Base-by-base conservation (phyloP, 2,797 vertebrate species). In the Gobio occitaniae region DNA sequence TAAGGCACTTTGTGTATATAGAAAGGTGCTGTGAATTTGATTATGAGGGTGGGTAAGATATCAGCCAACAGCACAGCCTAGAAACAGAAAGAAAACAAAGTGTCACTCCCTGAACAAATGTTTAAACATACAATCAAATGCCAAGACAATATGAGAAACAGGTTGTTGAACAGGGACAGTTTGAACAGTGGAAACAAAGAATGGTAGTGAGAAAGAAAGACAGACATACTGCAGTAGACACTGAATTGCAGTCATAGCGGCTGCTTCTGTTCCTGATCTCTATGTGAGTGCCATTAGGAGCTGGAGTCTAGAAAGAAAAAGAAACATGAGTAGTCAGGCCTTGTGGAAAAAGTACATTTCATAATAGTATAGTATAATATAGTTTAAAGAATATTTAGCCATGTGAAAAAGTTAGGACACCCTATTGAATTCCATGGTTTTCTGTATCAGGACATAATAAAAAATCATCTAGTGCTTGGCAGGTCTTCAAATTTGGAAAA, bases 11-110 rank as follows among this genome's bases (percentile, higher is more conserved):
- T 93, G 90, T 97, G 96, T 90, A 97, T 95, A 70, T 95, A 88
- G 85, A 97, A 95, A 0, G 97, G 97, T 72, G 96, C 96, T 2
- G 91, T 86, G 41, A 96, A 19, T 88, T 98, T 98, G 93, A 98
- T 95, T 88, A 95, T 0, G 2, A 98, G 95, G 0, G 97, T 96
- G 56, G 97, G 97, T 17, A 97, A 91, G 87, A 98, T 96, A 91
- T 98, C 97, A 0, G 97, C 97, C 80, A 98, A 89, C 59, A 98
- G 95, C 76, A 98, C 96, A 0, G 95, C 96, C 97, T 98, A 90
- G 47, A 79, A 83, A 75, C 9, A 87, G 11, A 84, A 6, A 85
- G 47, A 12, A 88, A 59, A 72, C 21, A 59, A 32, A 44, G 16
- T 16, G 11, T 76, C 21, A 54, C 4, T 54, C 19, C 9, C 3